Conservation (phyloP, 2,797 vertebrate species). For the Scleropages formosus region DNA sequence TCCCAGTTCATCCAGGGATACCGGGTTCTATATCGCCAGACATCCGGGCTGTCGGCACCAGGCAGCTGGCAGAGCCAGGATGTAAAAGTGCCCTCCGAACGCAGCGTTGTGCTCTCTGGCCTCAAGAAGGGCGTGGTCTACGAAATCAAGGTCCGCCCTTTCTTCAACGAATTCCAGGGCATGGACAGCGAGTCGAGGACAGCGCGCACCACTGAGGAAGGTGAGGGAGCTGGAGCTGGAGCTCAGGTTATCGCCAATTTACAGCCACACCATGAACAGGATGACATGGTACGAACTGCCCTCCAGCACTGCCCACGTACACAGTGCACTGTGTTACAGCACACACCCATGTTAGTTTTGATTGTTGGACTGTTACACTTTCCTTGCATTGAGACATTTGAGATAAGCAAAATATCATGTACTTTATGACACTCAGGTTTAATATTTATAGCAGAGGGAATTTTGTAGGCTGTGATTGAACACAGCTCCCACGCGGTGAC, state of each 20-base stretch:
- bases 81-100: constrained; percentile 87
- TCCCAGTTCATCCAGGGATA: constrained; percentile 98
- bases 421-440: constrained; percentile 7
- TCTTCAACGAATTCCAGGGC: constrained; percentile 98
- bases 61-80: constrained; percentile 87
- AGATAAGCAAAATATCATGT: neutral
- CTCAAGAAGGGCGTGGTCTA: constrained; percentile 93
- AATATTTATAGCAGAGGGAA: neutral
- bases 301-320: neutral
- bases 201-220: constrained; percentile 90
- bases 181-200: constrained; percentile 96
- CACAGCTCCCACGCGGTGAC: constrained; percentile 34
- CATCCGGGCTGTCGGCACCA: constrained; percentile 79
- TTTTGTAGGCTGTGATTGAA: neutral
- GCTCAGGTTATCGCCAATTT: neutral
- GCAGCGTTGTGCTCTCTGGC: constrained; percentile 78
- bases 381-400: too few relatives aligned
- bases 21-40: constrained; percentile 89
- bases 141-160: constrained; percentile 94
- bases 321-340: neutral
- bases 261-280: neutral
- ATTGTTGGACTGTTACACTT: neutral
- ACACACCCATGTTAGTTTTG: neutral
- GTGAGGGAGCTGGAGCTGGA: constrained; percentile 62
- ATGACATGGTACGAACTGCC: neutral